A percentile compares a stretch with the other conserved stretches of the same genome.
These are phyloP conservation scores for Itoplectis maculator DNA, from an alignment of 2,888 invertebrate genomes.

Conservation along the genomic window DNA sequence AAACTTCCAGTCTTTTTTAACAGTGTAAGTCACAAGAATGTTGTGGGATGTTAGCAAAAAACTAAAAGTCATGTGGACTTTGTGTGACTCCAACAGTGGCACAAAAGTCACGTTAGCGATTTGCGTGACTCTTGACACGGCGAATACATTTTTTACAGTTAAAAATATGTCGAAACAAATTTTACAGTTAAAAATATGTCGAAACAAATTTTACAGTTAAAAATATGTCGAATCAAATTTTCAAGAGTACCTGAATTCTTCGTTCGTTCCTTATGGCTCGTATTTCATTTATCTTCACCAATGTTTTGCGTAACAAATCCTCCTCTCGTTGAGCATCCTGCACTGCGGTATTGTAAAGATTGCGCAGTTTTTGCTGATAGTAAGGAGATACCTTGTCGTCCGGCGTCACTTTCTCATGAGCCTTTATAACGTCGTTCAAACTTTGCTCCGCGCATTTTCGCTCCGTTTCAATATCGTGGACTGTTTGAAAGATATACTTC, in stretches of 20 bases:
- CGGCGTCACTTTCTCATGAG: conserved; percentile 88
- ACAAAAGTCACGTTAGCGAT: no score
- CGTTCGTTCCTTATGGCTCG: conserved; percentile 95
- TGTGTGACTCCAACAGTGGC: no score
- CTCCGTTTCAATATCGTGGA: conserved; percentile 93
- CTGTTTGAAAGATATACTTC: conserved; percentile 90
- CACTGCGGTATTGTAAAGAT: conserved; percentile 91
- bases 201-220: no score
- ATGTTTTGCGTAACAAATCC: conserved; percentile 91
- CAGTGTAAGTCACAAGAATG: no score
- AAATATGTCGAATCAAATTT: not conserved
- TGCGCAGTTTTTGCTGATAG: conserved; percentile 91
- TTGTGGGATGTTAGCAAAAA: no score
- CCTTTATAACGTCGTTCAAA: conserved; percentile 91
- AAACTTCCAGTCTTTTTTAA: no score
- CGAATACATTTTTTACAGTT: no score
- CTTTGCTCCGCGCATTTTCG: conserved; percentile 92
- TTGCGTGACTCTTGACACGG: no score
- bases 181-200: no score
- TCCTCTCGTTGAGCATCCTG: conserved; percentile 94
- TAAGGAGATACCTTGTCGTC: conserved; percentile 86
- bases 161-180: no score
- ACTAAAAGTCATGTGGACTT: no score
- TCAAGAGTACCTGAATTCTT: conserved; percentile 89
- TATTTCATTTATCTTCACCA: conserved; percentile 95